These are phyloP conservation scores for Cydia amplana DNA, from an alignment of 1,140 invertebrate species.

Conservation along the genomic window DNA sequence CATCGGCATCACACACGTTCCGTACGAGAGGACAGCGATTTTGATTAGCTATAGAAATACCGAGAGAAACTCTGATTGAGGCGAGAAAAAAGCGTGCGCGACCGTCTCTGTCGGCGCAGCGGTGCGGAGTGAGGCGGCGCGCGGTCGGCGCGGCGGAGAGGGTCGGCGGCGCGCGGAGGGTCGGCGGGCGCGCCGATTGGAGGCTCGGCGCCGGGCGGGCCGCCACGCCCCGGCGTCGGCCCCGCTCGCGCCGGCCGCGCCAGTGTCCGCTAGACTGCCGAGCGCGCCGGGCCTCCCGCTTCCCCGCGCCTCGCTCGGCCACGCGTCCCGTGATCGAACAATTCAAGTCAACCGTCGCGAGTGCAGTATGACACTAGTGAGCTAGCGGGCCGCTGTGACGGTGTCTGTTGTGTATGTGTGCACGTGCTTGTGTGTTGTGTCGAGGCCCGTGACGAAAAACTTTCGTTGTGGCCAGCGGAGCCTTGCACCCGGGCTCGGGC, in stretches of 20 bases:
- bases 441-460: constrained; percentile 71
- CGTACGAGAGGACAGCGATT: constrained; percentile 46
- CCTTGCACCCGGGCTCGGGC: constrained; percentile 78
- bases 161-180: constrained; percentile 34
- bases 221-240: constrained; percentile 61
- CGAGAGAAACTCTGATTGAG: constrained; percentile 51
- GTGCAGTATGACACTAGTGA: constrained; percentile 78
- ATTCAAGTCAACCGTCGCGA: constrained; percentile 62
- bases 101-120: constrained; percentile 41
- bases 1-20: constrained; percentile 39
- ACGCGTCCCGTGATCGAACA: constrained; percentile 58
- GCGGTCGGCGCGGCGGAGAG: constrained; percentile 37
- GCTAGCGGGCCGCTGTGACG: constrained; percentile 77
- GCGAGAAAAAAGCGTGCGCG: constrained; percentile 46
- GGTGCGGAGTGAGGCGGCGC: constrained; percentile 41
- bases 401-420: constrained; percentile 76
- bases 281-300: constrained; percentile 76
- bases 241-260: constrained; percentile 57
- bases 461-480: constrained; percentile 79
- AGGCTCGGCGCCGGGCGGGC: constrained; percentile 41
- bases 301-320: constrained; percentile 74
- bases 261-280: constrained; percentile 78
- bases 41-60: constrained; percentile 55
- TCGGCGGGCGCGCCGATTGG: constrained; percentile 46
- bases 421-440: constrained; percentile 74